phyloP scores from a whole-genome alignment of 2,113 vertebrate genomes.

The Scytalopus superciliaris region DNA sequence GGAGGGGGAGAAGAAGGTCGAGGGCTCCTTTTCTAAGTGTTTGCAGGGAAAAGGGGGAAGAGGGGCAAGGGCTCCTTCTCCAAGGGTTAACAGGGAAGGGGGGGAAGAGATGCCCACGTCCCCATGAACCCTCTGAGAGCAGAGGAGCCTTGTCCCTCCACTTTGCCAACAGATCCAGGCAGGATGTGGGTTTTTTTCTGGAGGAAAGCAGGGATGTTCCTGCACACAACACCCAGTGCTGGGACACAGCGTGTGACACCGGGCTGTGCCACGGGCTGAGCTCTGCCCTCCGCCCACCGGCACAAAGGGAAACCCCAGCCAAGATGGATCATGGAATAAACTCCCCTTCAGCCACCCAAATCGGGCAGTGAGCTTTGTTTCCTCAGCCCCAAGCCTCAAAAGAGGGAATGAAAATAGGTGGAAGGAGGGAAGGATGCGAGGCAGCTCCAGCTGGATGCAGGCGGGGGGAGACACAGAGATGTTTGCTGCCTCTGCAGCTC shows the following conservation, averaged over 20 bases:
- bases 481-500: neutral
- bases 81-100: too few relatives aligned
- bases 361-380: neutral
- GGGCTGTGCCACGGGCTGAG: neutral
- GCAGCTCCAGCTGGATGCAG: neutral
- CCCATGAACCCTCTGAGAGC: neutral
- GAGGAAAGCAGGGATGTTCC: rapidly evolving
- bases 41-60: too few relatives aligned
- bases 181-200: neutral
- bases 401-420: neutral
- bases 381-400: neutral
- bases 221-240: rapidly evolving
- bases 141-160: rapidly evolving
- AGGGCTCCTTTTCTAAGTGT: too few relatives aligned
- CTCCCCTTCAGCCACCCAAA: neutral
- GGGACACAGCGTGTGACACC: neutral
- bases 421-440: neutral
- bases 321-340: rapidly evolving
- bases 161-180: neutral
- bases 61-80: too few relatives aligned
- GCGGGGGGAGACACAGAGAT: neutral
- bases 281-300: rapidly evolving
- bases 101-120: too few relatives aligned
- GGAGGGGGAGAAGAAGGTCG: too few relatives aligned
- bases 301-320: neutral